Conservation (phyloP, 2,797 vertebrate genomes). For the Pseudopleuronectes americanus region DNA sequence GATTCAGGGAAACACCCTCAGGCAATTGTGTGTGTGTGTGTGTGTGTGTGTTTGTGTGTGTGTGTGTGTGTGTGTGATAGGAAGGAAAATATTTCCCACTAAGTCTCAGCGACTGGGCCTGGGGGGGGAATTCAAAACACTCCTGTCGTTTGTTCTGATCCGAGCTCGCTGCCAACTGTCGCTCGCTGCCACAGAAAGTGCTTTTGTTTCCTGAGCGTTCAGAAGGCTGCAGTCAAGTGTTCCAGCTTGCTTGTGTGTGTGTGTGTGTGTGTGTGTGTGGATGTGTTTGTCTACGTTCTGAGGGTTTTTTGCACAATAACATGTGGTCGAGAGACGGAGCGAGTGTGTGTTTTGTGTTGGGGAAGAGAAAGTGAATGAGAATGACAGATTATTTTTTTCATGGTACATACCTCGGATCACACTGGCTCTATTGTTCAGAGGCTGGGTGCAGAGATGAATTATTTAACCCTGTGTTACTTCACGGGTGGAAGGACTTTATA, state of each 20-base stretch:
- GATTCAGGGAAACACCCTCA: constrained; percentile 67
- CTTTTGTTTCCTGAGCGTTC: constrained; percentile 55
- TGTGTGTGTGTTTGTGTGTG: no score
- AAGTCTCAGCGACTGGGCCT: constrained; percentile 50
- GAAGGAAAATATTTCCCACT: constrained; percentile 72
- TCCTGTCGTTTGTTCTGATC: constrained; percentile 56
- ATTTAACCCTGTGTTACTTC: constrained; percentile 38
- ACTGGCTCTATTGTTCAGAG: constrained; percentile 64
- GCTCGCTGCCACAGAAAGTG: constrained; percentile 31
- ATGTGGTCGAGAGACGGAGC: constrained; percentile 8
- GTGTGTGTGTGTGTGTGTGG: neutral
- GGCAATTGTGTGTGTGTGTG: constrained; percentile 62
- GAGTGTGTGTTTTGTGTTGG: constrained; percentile 28
- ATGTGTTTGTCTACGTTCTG: neutral
- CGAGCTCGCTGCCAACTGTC: constrained; percentile 55
- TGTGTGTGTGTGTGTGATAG: constrained; percentile 63
- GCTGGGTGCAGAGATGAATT: constrained; percentile 40
- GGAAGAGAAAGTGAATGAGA: constrained; percentile 35
- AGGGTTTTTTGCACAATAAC: constrained; percentile 6
- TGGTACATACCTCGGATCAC: constrained; percentile 56
- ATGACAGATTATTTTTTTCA: constrained; percentile 29
- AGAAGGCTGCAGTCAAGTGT: neutral
- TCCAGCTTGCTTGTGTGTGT: constrained; percentile 6
- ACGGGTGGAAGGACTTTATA: constrained; percentile 16
- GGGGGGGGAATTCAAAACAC: constrained; percentile 63